Conservation (phyloP, 2,888 invertebrate species). For the Drosophila koepferae region DNA sequence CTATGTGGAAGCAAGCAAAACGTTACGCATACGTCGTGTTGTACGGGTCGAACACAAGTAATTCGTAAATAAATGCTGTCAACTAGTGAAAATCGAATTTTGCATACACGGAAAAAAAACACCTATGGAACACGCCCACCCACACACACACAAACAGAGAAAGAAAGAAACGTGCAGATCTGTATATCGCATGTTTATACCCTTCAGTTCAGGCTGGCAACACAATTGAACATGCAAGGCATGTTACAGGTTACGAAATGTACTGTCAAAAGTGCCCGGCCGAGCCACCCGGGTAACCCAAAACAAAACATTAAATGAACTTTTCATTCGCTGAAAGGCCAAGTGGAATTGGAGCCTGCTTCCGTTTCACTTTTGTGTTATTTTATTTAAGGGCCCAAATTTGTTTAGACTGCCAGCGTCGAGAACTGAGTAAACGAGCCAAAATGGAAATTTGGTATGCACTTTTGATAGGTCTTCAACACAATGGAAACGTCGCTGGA, state of each 20-base stretch:
- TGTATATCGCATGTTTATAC: conserved; percentile 28
- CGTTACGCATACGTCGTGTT: conserved; percentile 35
- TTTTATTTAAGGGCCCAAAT: conserved; percentile 50
- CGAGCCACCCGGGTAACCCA: conserved; percentile 22
- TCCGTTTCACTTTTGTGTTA: conserved; percentile 42
- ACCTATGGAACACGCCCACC: conserved; percentile 6
- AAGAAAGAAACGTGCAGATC: conserved; percentile 1
- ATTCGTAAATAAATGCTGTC: conserved; percentile 73
- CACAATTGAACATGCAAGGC: conserved; percentile 70
- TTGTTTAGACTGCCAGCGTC: conserved; percentile 38
- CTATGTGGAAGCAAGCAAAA: conserved; percentile 10
- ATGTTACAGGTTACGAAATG: conserved; percentile 59
- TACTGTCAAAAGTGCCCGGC: conserved; percentile 58
- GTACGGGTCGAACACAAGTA: conserved; percentile 60
- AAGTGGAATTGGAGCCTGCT: conserved; percentile 15
- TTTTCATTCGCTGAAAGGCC: conserved; percentile 46
- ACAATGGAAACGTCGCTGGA: neutral
- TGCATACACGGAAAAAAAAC: conserved; percentile 9
- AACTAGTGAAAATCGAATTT: conserved; percentile 61
- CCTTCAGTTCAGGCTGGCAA: conserved; percentile 22
- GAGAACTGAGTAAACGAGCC: conserved; percentile 16
- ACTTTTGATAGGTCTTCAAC: conserved; percentile 24
- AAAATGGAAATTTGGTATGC: conserved; percentile 50
- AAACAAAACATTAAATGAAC: conserved; percentile 56
- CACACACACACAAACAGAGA: neutral